A percentile compares a stretch with the other conserved stretches of the same genome.
phyloP scores from a whole-genome alignment of 1,140 invertebrate genomes.

The Drosophila kikkawai region DNA sequence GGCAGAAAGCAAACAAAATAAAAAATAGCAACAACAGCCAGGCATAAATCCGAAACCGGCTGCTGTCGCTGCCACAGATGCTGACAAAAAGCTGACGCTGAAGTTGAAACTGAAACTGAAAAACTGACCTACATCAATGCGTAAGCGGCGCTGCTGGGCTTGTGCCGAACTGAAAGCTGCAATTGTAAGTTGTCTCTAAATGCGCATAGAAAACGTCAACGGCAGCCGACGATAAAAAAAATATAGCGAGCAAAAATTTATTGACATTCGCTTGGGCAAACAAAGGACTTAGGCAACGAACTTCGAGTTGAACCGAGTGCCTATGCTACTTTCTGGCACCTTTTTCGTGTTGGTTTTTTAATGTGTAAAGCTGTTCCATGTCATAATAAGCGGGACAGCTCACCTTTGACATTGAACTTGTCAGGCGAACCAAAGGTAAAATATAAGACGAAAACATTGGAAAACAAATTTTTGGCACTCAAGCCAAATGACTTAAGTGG shows the following conservation, averaged over 20 bases:
- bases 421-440: conserved; percentile 41
- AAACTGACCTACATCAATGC: conserved; percentile 82
- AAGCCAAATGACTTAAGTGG: conserved; percentile 25
- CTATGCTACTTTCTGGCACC: conserved; percentile 23
- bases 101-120: conserved; percentile 5
- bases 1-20: conserved; percentile 25
- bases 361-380: conserved; percentile 28
- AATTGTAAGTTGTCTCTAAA: conserved; percentile 71
- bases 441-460: conserved; percentile 22
- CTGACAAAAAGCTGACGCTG: conserved; percentile 62
- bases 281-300: conserved; percentile 77
- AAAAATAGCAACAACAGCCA: conserved; percentile 33
- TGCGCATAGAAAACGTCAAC: conserved; percentile 59
- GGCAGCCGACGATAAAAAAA: conserved; percentile 9
- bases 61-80: conserved; percentile 35
- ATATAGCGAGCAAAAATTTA: conserved; percentile 45
- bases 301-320: conserved; percentile 24
- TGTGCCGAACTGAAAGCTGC: conserved; percentile 51
- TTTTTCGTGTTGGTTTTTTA: conserved; percentile 29
- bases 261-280: conserved; percentile 65
- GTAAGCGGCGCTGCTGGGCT: conserved; percentile 57
- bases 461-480: conserved; percentile 27
- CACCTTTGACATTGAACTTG: conserved; percentile 82
- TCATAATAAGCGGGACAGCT: conserved; percentile 28
- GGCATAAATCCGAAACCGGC: conserved; percentile 69